A percentile compares a stretch with the other conserved stretches of the same genome.
Conservation (phyloP, 2,113 vertebrate genomes). For the Ellobius talpinus region DNA sequence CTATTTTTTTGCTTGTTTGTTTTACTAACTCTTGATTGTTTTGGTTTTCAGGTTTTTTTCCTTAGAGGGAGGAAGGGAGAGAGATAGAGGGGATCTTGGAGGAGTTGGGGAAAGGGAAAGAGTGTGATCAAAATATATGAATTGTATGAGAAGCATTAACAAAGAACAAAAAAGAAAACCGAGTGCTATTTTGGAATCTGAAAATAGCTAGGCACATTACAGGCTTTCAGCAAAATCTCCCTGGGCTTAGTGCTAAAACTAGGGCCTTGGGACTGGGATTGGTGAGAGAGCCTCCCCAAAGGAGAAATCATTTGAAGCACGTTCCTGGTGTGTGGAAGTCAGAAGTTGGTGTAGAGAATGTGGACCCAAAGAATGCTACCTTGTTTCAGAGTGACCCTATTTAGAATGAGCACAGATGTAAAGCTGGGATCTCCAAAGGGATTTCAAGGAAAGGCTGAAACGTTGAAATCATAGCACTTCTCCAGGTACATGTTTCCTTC, state of each 20-base stretch:
- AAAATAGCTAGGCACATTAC: conserved; percentile 51
- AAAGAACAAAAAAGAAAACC: conserved; percentile 38
- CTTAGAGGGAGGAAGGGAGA: background rate
- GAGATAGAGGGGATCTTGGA: background rate
- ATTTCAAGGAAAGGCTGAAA: background rate
- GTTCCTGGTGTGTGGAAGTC: background rate
- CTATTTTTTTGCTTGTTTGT: background rate
- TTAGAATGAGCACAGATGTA: background rate
- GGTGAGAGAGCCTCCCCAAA: background rate
- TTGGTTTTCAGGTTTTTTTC: background rate
- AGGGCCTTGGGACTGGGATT: conserved; percentile 2
- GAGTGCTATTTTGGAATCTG: conserved; percentile 58
- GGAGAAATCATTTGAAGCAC: background rate
- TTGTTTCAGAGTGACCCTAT: background rate
- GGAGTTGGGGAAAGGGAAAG: background rate
- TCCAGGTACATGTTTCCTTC: conserved; percentile 26
- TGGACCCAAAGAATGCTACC: background rate
- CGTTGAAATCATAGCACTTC: background rate
- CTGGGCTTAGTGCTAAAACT: conserved; percentile 23
- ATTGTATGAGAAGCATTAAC: background rate
- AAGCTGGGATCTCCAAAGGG: conserved; percentile 8
- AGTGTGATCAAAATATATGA: background rate
- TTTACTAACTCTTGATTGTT: background rate
- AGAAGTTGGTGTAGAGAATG: background rate
- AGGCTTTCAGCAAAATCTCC: conserved; percentile 45